phyloP scores from a whole-genome alignment of 2,888 invertebrate genomes.

The Lordiphosa andalusiaca region DNA sequence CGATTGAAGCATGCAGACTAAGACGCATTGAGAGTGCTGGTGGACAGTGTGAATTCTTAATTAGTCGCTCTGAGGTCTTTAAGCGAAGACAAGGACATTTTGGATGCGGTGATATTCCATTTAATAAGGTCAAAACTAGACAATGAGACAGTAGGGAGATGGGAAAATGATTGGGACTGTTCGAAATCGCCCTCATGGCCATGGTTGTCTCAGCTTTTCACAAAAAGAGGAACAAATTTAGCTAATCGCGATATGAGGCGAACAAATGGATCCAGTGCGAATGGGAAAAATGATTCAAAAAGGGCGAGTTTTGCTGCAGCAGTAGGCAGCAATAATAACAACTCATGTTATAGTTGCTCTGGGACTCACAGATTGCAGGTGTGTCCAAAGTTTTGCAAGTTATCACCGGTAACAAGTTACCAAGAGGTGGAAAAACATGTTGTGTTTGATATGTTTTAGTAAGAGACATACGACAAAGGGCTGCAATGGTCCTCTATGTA shows the following conservation, averaged over 20 bases:
- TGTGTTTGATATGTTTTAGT: background rate
- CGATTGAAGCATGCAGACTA: background rate
- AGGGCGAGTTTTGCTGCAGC: slow-evolving; percentile 3
- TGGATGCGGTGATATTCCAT: background rate
- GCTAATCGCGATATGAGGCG: slow-evolving; percentile 4
- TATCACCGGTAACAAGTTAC: background rate
- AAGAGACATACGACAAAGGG: background rate
- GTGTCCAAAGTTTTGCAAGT: slow-evolving; percentile 4
- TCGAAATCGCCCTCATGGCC: background rate
- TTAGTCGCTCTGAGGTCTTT: background rate
- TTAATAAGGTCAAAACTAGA: background rate
- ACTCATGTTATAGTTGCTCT: slow-evolving; percentile 1
- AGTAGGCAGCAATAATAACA: background rate
- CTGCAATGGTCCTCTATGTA: background rate
- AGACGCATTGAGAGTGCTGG: background rate
- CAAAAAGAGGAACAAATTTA: slow-evolving; percentile 5
- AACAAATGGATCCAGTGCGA: background rate
- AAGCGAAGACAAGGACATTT: background rate
- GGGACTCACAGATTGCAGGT: slow-evolving; percentile 3
- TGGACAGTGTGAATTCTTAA: background rate
- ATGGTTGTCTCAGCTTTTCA: background rate
- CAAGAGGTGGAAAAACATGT: background rate
- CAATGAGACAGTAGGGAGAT: slow-evolving; percentile 5
- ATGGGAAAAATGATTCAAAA: background rate
- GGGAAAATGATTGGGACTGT: slow-evolving; percentile 6